A percentile compares a stretch with the other conserved stretches of the same genome.
phyloP scores from a whole-genome alignment of 2,113 vertebrate species.

The Myrmecobius fasciatus region DNA sequence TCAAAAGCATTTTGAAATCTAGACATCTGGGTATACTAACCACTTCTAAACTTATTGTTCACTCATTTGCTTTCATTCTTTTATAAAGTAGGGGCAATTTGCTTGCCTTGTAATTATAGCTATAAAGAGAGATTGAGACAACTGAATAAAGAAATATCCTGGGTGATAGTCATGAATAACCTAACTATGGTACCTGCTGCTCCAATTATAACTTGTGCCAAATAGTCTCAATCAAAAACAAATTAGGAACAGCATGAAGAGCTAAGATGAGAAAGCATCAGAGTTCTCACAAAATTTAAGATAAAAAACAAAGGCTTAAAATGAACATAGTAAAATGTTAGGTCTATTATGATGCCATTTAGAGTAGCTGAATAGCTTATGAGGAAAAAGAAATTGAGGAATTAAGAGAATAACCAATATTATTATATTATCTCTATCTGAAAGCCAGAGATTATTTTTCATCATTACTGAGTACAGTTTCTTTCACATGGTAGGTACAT shows the following conservation, averaged over 20 bases:
- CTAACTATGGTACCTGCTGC: not conserved
- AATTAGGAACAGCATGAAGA: not conserved
- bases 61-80: not conserved
- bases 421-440: not conserved
- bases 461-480: not conserved
- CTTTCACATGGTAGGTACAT: not conserved
- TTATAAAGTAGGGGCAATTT: not conserved
- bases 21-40: not conserved
- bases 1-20: slow-evolving; percentile 20
- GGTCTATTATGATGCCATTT: not conserved
- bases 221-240: not conserved
- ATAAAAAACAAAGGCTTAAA: not conserved
- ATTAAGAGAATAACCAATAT: not conserved
- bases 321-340: not conserved
- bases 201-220: not conserved
- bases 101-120: not conserved
- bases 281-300: not conserved
- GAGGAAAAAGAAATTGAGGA: not conserved
- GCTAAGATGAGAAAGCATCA: not conserved
- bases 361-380: not conserved
- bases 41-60: not conserved
- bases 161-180: not conserved
- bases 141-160: not conserved
- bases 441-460: not conserved
- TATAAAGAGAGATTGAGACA: not conserved